Evolutionary conservation across 2,888 invertebrate genomes (phyloP).

Genomic region (Trissoscelio sp.): DNA sequence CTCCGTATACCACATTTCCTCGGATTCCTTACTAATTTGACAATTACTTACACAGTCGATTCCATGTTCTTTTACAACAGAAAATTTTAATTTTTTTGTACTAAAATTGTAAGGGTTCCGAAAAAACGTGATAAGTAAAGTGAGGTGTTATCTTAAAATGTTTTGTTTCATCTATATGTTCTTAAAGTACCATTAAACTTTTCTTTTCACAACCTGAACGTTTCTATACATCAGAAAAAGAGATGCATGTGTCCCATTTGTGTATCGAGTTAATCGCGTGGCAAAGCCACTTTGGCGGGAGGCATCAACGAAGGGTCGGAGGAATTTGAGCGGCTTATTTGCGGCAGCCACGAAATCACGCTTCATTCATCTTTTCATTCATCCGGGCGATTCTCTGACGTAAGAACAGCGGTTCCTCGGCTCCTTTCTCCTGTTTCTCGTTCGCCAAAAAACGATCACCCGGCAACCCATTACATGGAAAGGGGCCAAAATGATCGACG

Average conservation of each 20-base stretch:
- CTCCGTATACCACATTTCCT: too few relatives aligned
- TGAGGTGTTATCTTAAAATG: too few relatives aligned
- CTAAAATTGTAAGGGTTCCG: too few relatives aligned
- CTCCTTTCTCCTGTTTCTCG: constrained; percentile 21
- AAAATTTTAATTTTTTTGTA: too few relatives aligned
- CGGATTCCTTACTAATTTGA: too few relatives aligned
- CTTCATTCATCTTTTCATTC: constrained; percentile 81
- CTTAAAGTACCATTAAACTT: not conserved
- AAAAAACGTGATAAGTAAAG: too few relatives aligned
- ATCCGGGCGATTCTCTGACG: constrained; percentile 70
- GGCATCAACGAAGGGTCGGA: constrained; percentile 15
- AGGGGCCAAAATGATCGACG: constrained; percentile 78
- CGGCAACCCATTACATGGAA: constrained; percentile 77
- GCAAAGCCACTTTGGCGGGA: constrained; percentile 37
- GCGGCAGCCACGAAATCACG: constrained; percentile 75
- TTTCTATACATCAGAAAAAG: not conserved
- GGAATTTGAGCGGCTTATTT: constrained; percentile 56
- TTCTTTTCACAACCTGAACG: not conserved
- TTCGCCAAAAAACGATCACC: constrained; percentile 76
- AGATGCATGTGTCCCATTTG: not conserved
- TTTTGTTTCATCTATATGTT: too few relatives aligned
- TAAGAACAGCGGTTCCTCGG: constrained; percentile 69
- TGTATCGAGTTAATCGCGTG: constrained; percentile 60
- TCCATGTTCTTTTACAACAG: too few relatives aligned
- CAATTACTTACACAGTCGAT: too few relatives aligned